Evolutionary conservation across 2,888 invertebrate genomes (phyloP).

Genomic region (Agriotes lineatus): DNA sequence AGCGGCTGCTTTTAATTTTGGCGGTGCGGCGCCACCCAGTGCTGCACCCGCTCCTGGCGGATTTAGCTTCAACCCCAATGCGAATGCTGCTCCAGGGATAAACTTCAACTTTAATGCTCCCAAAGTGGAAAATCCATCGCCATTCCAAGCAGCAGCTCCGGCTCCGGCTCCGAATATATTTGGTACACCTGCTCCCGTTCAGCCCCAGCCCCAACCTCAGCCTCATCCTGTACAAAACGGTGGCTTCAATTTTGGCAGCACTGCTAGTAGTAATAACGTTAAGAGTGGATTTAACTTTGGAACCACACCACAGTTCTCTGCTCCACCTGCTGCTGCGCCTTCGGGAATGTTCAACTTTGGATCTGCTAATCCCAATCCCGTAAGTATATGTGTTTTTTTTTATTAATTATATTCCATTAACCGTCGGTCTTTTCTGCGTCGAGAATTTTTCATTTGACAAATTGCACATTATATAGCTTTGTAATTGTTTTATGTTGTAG

Average conservation of each 20-base stretch:
- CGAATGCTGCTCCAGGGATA: constrained; percentile 50
- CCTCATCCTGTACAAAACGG: constrained; percentile 52
- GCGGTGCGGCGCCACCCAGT: constrained; percentile 25
- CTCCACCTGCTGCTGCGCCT: constrained; percentile 42
- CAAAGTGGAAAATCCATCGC: constrained; percentile 26
- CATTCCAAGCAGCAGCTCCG: constrained; percentile 30
- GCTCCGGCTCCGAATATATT: constrained; percentile 54
- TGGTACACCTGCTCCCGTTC: constrained; percentile 31
- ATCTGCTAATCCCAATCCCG: constrained; percentile 50
- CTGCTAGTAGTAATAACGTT: constrained; percentile 47
- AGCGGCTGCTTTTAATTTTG: constrained; percentile 39
- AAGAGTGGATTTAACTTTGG: constrained; percentile 60
- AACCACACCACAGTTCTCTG: constrained; percentile 26
- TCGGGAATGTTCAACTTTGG: constrained; percentile 61
- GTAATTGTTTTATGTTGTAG: too few species aligned
- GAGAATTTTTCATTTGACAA: too few species aligned
- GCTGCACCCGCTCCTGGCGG: constrained; percentile 19
- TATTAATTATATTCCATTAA: too few species aligned
- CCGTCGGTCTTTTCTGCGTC: too few species aligned
- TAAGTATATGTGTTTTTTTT: constrained; percentile 44
- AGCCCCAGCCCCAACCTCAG: constrained; percentile 31
- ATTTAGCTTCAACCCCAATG: constrained; percentile 57
- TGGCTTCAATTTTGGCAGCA: constrained; percentile 58
- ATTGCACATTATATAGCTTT: too few species aligned
- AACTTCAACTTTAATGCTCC: constrained; percentile 43